Base-by-base conservation (phyloP, 2,888 invertebrate genomes). In the Bimastos eiseni region DNA sequence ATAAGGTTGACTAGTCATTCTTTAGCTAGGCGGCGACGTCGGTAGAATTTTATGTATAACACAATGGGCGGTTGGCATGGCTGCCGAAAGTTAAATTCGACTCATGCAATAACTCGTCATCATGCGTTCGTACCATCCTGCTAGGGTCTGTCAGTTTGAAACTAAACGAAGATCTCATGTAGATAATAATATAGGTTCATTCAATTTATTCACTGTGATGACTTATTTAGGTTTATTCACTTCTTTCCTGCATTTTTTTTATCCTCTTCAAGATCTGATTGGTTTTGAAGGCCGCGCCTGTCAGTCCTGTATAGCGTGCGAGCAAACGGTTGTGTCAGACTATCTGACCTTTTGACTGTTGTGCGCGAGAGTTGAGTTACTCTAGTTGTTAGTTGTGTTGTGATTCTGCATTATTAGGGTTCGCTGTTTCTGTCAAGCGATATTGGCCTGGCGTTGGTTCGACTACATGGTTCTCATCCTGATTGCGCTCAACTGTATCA, bases 401-500 rank as follows among this genome's bases (percentile, higher is more conserved):
- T 24, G 36, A 21, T 41, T 89, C 13, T 21, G 21, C 34, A 6
- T 5, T 30, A 6, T 6, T 92, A 93, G 94, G 86, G 88, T 95
- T 0, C 93, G 94, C 37, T 93, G 92, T 34, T 90, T 93, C 13
- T 94, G 94, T 89, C 93, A 94, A 90, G 93, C 93, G 90, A 91
- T 94, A 41, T 94, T 94, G 44, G 93, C 93, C 21, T 97, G 98
- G 94, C 97, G 97, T 94, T 98, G 98, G 97, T 99, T 99, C 95
- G 99, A 99, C 96, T 99, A 99, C 95, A 97, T 97, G 86, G 97
- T 99, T 83, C 96, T 99, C 83, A 96, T 98, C 91, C 99, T 99
- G 95, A 99, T 99, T 24, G 99, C 99, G 3, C 96, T 99, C 92
- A 99, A 99, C 96, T 99, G 99, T 95, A 98, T 99, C 92, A 99